Conservation (phyloP, 1,140 invertebrate genomes). For the Grapholita molesta region DNA sequence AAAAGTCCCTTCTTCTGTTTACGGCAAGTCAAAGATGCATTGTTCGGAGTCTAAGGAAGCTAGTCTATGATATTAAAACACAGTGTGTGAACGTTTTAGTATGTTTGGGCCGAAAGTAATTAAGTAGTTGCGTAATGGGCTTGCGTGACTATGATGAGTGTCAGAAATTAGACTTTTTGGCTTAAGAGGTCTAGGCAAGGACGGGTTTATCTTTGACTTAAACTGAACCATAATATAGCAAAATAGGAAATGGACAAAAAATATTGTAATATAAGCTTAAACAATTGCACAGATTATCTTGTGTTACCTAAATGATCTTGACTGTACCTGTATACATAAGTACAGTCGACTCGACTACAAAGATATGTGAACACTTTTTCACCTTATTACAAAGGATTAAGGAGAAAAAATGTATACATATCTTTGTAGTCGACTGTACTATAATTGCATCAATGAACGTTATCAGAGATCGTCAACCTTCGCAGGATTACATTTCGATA, state of each 20-base stretch:
- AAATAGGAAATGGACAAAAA: too few species aligned
- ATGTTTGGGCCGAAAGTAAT: conserved; percentile 32
- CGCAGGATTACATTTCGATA: not conserved
- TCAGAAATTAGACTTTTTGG: not conserved
- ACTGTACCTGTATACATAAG: too few species aligned
- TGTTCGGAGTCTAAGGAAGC: not conserved
- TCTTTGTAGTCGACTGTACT: not conserved
- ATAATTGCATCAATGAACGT: not conserved
- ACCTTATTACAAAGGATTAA: too few species aligned
- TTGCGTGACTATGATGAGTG: not conserved
- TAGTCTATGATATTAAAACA: not conserved
- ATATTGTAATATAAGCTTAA: too few species aligned
- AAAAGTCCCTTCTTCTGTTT: too few species aligned
- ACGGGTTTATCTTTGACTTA: not conserved
- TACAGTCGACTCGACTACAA: too few species aligned
- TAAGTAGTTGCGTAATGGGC: conserved; percentile 19
- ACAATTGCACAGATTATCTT: too few species aligned
- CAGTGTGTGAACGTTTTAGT: conserved; percentile 35
- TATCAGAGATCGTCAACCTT: not conserved
- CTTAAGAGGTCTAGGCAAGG: not conserved
- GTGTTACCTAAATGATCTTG: too few species aligned
- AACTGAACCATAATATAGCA: too few species aligned
- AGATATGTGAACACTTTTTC: too few species aligned
- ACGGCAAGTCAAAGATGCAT: too few species aligned
- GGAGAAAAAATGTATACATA: too few species aligned